Base-by-base conservation (phyloP, 2,797 vertebrate genomes). In the Acrocephalus scirpaceus region DNA sequence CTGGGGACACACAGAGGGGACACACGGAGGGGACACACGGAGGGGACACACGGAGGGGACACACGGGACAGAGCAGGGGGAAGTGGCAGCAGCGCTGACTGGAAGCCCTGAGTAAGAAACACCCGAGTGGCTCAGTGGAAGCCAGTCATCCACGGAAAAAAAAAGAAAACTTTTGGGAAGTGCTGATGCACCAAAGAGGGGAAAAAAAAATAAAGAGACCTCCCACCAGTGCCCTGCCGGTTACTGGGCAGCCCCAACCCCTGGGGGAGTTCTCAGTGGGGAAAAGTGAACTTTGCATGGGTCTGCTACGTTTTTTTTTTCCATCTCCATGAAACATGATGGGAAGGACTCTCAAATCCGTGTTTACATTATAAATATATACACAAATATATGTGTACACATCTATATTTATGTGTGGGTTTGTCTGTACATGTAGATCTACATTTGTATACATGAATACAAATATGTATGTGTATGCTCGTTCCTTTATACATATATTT, bases 101-200 rank as follows among this genome's bases (percentile, higher is more conserved):
- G 90, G 91, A 96, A 97, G 87, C 62, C 21, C 70, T 86, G 88
- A 92, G 86, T 70, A 78, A 92, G 83, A 94, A 93, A 64, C 54
- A 79, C 36, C 17, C 27, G 0, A 70, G 73, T 25, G 60, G 38
- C 61, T 76, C 72, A 34, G 47, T 80, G 74, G 45, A 67, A 91
- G 62, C 13, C 32, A 30, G 51, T 94, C 58, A 25, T 62, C 76
- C 76, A 86, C 19, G 3, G 60, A 19, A 42, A 42, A 67, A 86
- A 36, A 10, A 14, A 65, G 17, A 45, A 47, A 66, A 47, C 73
- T 96, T 96, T 75, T 91, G 93, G 87, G 95, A 96, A 96, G 85
- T 1, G 20, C 73, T 78, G 86, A 85, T 88, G 81, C 44, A 57
- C 25, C 10, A 2, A 40, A 56, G 18, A 16, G 16, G 30, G 34